Conservation (phyloP, 2,113 vertebrate species). For the Lucifuga dentata region DNA sequence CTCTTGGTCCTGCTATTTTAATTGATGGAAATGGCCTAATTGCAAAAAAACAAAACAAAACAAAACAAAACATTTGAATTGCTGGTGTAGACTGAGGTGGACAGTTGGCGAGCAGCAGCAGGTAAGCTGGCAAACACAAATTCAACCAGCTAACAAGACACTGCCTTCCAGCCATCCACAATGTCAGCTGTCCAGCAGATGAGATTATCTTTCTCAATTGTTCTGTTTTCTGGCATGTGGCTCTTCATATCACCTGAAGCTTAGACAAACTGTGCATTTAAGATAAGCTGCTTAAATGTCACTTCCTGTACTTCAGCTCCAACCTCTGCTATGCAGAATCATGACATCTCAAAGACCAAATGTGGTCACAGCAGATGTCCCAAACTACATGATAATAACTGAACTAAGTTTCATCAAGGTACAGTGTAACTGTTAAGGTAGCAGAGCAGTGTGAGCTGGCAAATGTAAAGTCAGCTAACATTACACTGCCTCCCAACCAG, state of each 20-base stretch:
- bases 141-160: conserved; percentile 86
- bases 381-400: too few species aligned
- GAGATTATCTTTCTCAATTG: too few species aligned
- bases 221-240: neutral
- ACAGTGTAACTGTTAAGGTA: conserved; percentile 76
- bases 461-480: conserved; percentile 88
- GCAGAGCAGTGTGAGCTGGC: conserved; percentile 81
- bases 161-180: conserved; percentile 83
- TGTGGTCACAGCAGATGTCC: too few species aligned
- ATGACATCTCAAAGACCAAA: too few species aligned
- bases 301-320: too few species aligned
- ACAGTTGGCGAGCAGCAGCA: conserved; percentile 77
- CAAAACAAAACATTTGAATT: neutral
- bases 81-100: conserved; percentile 27
- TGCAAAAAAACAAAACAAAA: too few species aligned
- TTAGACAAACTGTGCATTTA: neutral
- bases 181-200: neutral
- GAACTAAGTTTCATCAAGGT: too few species aligned
- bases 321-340: too few species aligned
- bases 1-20: neutral
- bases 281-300: neutral
- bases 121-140: conserved; percentile 75
- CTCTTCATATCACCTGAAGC: neutral
- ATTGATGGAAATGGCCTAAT: neutral
- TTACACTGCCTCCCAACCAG: conserved; percentile 89